Base-by-base conservation (phyloP, 2,888 invertebrate species). In the Pyrrhia umbra region DNA sequence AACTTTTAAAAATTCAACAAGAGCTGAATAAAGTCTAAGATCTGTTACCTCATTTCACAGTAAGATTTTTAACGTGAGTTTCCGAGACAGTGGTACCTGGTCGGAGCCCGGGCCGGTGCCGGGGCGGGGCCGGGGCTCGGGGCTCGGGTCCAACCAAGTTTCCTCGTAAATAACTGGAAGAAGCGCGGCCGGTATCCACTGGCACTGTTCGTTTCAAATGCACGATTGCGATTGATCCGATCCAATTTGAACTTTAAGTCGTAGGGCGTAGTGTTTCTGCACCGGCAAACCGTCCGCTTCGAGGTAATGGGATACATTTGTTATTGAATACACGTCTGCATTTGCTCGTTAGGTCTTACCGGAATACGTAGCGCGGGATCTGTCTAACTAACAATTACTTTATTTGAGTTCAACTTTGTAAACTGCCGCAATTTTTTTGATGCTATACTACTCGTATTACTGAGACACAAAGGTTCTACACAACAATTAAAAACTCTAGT, bases 281-380 rank as follows among this genome's bases (percentile, higher is more conserved):
- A 46, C 9, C 16, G 23, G 65, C 20, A 72, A 49, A 49, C 10
- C 56, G 25, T 42, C 15, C 40, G 60, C 40, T 51, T 23, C 23
- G 20, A 25, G 51, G 57, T 77, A 79, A 79, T 80, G 67, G 70
- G 49, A 71, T 68, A 77, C 64, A 68, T 81, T 79, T 77, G 77
- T 79, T 79, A 80, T 77, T 79, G 81, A 81, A 80, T 80, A 77
- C 77, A 71, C 63, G 65, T 68, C 73, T 78, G 67, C 57, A 74
- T 70, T 79, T 69, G 68, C 76, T 76, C 63, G 68, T 74, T 76
- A 67, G 70, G 50, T 62, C 64, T 69, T 64, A 67, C 62, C 46
- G 51, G 45, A 52, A 46, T 60, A 56, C 49, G 40, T 47, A 56
- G 27, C 21, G 30, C 37, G 30, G 40, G 45, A 21, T 68, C 46